Conservation (phyloP, 2,113 vertebrate genomes). For the Ceyx margarethae region DNA sequence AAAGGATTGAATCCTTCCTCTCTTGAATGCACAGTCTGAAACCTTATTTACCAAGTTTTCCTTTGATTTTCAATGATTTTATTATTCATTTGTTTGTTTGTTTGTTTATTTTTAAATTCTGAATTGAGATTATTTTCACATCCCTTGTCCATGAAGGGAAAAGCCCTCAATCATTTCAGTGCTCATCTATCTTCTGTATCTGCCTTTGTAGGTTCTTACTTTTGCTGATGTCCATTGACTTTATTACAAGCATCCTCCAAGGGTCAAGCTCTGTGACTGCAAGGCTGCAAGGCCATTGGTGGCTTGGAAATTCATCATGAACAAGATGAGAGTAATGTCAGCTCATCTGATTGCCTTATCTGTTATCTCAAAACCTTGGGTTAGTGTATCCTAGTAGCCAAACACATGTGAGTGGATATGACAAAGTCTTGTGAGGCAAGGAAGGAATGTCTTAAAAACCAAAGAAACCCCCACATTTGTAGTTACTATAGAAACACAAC, state of each 20-base stretch:
- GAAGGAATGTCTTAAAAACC: neutral
- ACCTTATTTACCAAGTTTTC: neutral
- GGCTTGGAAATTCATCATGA: neutral
- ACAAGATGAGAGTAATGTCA: neutral
- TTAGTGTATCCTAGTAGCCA: neutral
- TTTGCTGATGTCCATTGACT: neutral
- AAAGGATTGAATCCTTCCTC: neutral
- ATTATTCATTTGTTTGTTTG: neutral
- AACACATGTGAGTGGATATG: neutral
- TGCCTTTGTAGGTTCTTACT: neutral
- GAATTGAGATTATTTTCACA: accelerated
- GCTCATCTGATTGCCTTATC: neutral
- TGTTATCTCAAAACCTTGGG: neutral
- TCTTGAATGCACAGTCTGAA: neutral
- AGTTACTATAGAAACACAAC: neutral
- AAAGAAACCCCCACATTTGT: neutral
- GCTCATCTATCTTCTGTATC: neutral
- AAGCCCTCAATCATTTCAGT: neutral
- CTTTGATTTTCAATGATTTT: neutral
- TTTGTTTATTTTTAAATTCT: neutral
- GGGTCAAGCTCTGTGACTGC: neutral
- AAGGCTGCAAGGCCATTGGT: neutral
- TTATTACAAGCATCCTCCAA: neutral
- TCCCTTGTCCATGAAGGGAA: neutral
- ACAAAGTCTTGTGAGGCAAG: neutral